Conservation (phyloP, 2,888 invertebrate species). For the Conistra vaccinii region DNA sequence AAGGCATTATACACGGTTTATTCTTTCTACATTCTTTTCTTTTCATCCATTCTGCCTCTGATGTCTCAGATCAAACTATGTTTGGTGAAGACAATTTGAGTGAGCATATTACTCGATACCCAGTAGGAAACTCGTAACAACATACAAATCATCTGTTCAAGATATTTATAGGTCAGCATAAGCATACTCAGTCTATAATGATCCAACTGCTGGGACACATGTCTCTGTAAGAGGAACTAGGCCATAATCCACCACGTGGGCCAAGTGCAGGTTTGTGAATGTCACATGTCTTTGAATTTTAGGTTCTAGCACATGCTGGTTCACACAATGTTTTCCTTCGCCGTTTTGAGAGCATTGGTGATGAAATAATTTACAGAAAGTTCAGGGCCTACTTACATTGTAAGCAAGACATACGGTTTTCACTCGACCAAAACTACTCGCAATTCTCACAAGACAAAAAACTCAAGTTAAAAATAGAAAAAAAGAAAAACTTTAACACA, state of each 20-base stretch:
- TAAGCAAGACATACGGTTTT: background rate
- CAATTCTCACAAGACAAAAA: background rate
- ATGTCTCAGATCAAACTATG: background rate
- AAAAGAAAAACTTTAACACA: background rate
- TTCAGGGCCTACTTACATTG: background rate
- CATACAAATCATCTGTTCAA: background rate
- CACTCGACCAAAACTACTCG: background rate
- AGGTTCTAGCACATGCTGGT: background rate
- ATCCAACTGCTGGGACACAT: no score
- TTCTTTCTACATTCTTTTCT: background rate
- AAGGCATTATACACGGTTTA: background rate
- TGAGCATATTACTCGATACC: background rate
- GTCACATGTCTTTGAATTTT: background rate
- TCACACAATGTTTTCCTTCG: background rate
- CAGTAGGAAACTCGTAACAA: no score
- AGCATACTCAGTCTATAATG: background rate
- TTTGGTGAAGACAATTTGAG: background rate
- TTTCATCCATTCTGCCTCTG: background rate
- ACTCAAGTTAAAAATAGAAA: background rate
- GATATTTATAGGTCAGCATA: background rate
- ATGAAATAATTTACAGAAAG: background rate
- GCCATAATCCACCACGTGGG: background rate
- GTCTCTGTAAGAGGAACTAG: background rate
- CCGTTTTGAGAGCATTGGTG: background rate
- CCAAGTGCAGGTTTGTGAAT: background rate